Percentiles rank a stretch among this genome's conserved stretches.
phyloP scores from a whole-genome alignment of 2,888 invertebrate genomes.

The Ecliptopera silaceata region DNA sequence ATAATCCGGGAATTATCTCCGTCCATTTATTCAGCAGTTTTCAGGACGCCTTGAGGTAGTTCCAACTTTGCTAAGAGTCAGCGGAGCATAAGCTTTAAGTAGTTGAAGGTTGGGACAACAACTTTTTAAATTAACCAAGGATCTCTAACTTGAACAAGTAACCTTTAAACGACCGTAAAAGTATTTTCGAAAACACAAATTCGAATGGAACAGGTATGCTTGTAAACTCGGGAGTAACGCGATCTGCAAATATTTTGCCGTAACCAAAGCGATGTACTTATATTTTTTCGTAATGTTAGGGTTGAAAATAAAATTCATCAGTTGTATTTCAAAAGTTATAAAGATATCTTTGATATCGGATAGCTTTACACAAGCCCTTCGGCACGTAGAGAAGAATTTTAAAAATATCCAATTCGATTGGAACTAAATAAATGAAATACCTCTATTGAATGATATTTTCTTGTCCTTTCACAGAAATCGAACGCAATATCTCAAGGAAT shows the following conservation, averaged over 20 bases:
- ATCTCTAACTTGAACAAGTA: slow-evolving; percentile 7
- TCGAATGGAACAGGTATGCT: not conserved
- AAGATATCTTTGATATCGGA: too few species aligned
- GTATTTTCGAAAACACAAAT: not conserved
- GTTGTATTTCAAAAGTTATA: too few species aligned
- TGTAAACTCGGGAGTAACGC: too few species aligned
- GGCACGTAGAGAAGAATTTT: not conserved
- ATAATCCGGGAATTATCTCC: not conserved
- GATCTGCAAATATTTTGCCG: too few species aligned
- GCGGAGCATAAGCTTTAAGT: slow-evolving; percentile 7
- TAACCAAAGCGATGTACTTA: too few species aligned
- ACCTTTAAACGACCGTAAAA: not conserved
- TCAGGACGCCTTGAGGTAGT: slow-evolving; percentile 1
- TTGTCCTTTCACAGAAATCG: slow-evolving; percentile 15
- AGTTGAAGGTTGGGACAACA: slow-evolving; percentile 6
- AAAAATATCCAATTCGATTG: slow-evolving; percentile 1
- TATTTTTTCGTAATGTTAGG: too few species aligned
- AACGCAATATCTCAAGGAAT: slow-evolving; percentile 19
- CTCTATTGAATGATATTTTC: slow-evolving; percentile 8
- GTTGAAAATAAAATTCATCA: too few species aligned
- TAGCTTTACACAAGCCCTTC: not conserved
- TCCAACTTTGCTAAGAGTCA: slow-evolving; percentile 10
- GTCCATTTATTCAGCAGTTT: slow-evolving; percentile 9
- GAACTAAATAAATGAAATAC: slow-evolving; percentile 14
- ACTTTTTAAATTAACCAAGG: slow-evolving; percentile 23